Evolutionary conservation across 2,113 vertebrate genomes (phyloP), one percentile per base, ranked within the genome.

Genomic region (Phalacrocorax brasilianus): DNA sequence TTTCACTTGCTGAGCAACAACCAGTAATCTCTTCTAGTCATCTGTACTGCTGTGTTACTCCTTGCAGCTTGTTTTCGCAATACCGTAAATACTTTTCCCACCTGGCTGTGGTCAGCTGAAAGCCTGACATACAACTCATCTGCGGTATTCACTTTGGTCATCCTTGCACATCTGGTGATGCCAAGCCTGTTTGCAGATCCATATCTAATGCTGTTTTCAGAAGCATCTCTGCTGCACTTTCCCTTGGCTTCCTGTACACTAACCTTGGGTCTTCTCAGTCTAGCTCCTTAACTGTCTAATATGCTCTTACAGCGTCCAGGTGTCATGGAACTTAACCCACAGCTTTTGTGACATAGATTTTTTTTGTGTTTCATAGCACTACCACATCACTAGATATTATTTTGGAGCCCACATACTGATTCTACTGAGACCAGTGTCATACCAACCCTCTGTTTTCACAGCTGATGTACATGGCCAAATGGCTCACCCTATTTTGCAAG

Each of bases 161-260:
- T 81, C 33, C 44, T 91, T 86, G 73, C 2, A 1, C 72, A 86
- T 70, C 62, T 62, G 71, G 27, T 76, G 83, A 71, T 80, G 75
- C 50, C 75, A 92, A 79, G 63, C 30, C 79, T 86, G 42, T 95
- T 91, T 91, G 53, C 72, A 92, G 71, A 86, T 95, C 85, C 16
- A 2, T 62, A 97, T 65, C 78, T 92, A 61, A 61, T 19, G 47
- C 33, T 90, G 49, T 72, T 82, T 88, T 49, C 74, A 85, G 21
- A 83, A 88, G 85, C 47, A 82, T 18, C 53, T 83, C 47, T 50
- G 62, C 35, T 81, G 85, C n/a, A 21, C 13, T 94, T 71, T 76
- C 12, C 33, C 49, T 91, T 61, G 52, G 44, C 50, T 80, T 76
- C 50, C 40, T 35, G 42, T 77, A 23, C 55, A 27, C 56, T 44